phyloP scores from a whole-genome alignment of 2,797 vertebrate species.

The Ispidina picta region DNA sequence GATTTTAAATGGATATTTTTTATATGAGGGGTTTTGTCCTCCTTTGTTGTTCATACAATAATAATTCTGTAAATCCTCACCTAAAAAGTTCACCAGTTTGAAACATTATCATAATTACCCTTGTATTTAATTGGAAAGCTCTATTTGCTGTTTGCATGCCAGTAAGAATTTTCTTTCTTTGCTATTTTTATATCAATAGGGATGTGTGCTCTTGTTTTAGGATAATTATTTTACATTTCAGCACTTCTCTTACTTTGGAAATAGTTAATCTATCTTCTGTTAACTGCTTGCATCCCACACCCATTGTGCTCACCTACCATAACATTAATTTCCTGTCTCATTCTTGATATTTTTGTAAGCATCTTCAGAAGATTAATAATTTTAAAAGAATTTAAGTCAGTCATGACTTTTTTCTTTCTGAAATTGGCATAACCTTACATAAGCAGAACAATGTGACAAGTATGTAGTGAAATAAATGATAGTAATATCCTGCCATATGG shows the following conservation, averaged over 20 bases:
- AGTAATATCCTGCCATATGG: not conserved
- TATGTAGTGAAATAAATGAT: not conserved
- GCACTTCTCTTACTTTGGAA: not conserved
- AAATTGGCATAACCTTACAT: not conserved
- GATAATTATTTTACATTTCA: not conserved
- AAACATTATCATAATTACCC: not conserved
- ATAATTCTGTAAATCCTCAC: not conserved
- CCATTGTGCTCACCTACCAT: not conserved
- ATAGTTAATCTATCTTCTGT: not conserved
- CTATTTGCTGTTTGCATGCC: not conserved
- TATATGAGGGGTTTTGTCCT: not conserved
- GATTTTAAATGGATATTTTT: not conserved
- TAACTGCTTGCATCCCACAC: not conserved
- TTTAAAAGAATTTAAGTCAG: not conserved
- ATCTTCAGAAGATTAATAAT: not conserved
- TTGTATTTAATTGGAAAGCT: not conserved
- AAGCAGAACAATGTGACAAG: not conserved
- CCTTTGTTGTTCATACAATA: not conserved
- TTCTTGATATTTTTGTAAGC: not conserved
- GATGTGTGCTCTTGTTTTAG: not conserved
- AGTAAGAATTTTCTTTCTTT: not conserved
- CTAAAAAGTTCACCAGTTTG: not conserved
- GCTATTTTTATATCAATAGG: not conserved
- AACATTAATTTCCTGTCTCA: not conserved
- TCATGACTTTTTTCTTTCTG: not conserved